Evolutionary conservation across 2,888 invertebrate genomes (phyloP).

Genomic region (Mamestra brassicae): DNA sequence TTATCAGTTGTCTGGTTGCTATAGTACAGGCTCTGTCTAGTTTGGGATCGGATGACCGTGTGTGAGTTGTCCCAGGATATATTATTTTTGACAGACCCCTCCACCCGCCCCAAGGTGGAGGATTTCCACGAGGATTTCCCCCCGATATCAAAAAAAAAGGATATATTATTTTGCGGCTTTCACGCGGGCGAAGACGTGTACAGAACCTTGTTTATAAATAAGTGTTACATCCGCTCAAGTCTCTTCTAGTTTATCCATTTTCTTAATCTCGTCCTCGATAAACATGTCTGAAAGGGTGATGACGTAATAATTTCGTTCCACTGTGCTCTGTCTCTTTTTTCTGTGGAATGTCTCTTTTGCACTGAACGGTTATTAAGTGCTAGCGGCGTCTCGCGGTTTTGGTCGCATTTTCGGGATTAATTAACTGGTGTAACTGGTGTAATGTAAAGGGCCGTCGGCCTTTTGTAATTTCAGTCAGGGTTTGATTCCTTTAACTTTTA

Average conservation of each 20-base stretch:
- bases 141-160: too few relatives aligned
- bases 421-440: background rate
- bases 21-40: too few relatives aligned
- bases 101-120: too few relatives aligned
- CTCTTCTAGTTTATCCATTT: constrained; percentile 51
- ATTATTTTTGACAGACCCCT: too few relatives aligned
- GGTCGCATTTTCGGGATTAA: constrained; percentile 6
- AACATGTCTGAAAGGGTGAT: constrained; percentile 66
- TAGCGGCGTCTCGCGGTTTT: background rate
- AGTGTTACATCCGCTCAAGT: constrained; percentile 9
- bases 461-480: background rate
- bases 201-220: background rate
- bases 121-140: too few relatives aligned
- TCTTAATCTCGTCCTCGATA: constrained; percentile 52
- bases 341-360: constrained; percentile 33
- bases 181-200: background rate
- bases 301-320: constrained; percentile 74
- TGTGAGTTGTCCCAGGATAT: too few relatives aligned
- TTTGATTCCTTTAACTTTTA: background rate
- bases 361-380: constrained; percentile 29
- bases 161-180: background rate
- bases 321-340: constrained; percentile 53
- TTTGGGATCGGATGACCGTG: too few relatives aligned
- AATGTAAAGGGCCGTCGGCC: background rate
- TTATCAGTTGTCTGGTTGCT: too few relatives aligned